These are phyloP conservation scores for Lipotes vexillifer DNA, from an alignment of 2,113 vertebrate species.

Conservation along the genomic window DNA sequence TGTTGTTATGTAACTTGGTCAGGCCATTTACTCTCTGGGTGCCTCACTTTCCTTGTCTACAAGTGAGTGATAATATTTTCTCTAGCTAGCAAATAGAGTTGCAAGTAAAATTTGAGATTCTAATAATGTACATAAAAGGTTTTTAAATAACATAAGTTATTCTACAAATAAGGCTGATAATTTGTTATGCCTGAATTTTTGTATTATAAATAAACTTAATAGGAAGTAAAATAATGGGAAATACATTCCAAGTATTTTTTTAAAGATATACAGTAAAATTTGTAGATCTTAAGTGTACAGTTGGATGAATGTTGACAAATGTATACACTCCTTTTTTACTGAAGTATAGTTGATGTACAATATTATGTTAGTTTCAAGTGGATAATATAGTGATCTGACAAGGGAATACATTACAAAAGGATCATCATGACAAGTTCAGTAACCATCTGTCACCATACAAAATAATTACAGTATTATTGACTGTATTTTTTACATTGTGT, in stretches of 20 bases:
- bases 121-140: not conserved
- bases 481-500: too few relatives aligned
- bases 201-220: not conserved
- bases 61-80: not conserved
- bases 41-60: not conserved
- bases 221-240: not conserved
- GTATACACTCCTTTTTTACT: not conserved
- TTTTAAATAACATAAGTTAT: not conserved
- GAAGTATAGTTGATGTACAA: too few relatives aligned
- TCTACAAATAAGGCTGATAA: not conserved
- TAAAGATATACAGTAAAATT: not conserved
- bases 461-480: too few relatives aligned
- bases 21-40: not conserved
- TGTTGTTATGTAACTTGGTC: not conserved
- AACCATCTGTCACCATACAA: too few relatives aligned
- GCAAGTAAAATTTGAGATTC: not conserved
- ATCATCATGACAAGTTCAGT: too few relatives aligned
- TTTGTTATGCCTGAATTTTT: not conserved
- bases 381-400: too few relatives aligned
- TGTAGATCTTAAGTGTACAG: not conserved
- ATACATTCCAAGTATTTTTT: not conserved
- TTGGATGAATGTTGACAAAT: not conserved
- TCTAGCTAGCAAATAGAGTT: not conserved
- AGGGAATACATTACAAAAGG: too few relatives aligned
- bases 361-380: too few relatives aligned